These are phyloP conservation scores for Apodemus sylvaticus DNA, from an alignment of 2,113 vertebrate species.

Conservation along the genomic window DNA sequence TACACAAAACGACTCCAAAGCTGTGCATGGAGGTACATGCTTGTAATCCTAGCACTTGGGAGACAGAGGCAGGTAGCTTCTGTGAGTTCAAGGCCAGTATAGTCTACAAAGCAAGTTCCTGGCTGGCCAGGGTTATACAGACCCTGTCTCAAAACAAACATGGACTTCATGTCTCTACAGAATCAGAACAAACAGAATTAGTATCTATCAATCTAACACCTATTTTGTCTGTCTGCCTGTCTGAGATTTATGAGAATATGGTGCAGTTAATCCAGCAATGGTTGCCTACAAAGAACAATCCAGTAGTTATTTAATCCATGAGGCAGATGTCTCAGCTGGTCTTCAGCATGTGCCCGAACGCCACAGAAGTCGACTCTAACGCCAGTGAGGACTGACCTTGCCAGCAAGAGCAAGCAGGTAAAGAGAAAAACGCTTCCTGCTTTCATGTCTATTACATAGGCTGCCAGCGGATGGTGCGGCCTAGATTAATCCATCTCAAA, in stretches of 20 bases:
- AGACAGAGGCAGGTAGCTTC: background rate
- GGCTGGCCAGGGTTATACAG: background rate
- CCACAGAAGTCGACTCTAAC: background rate
- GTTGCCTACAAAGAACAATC: background rate
- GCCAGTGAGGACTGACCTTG: too few species aligned
- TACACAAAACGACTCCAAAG: background rate
- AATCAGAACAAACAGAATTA: too few species aligned
- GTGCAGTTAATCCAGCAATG: background rate
- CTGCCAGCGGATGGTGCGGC: background rate
- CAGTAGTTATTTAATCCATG: background rate
- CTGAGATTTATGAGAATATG: background rate
- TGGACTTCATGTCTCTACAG: background rate
- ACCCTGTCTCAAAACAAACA: background rate
- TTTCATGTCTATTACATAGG: background rate
- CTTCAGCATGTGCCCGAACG: background rate
- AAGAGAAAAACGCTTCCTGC: background rate
- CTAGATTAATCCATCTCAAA: background rate
- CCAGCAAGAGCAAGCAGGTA: background rate
- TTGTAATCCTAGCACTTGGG: background rate
- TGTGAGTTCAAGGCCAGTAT: background rate
- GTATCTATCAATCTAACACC: background rate
- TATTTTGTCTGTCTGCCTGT: background rate
- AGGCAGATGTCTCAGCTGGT: background rate
- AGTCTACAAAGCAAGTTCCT: background rate
- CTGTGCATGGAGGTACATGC: fast-evolving